A percentile compares a stretch with the other conserved stretches of the same genome.
phyloP scores from a whole-genome alignment of 2,888 invertebrate species.

The Pasiphila rectangulata region DNA sequence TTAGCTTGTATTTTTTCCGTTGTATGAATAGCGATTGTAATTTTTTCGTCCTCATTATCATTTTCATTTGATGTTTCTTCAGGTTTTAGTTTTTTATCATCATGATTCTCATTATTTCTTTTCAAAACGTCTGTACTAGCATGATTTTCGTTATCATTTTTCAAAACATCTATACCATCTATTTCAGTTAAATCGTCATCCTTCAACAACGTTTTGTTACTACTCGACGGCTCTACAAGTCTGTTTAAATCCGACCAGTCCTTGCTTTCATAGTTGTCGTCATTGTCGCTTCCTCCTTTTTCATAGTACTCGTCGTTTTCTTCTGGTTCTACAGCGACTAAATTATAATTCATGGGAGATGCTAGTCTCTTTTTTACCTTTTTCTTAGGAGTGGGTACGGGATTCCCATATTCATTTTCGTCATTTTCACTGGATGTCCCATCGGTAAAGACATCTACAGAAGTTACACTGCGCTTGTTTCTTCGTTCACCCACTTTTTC shows the following conservation, averaged over 20 bases:
- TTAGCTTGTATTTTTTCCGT: slow-evolving; percentile 9
- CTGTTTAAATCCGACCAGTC: slow-evolving; percentile 65
- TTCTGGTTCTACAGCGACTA: slow-evolving; percentile 61
- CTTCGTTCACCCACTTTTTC: slow-evolving; percentile 55
- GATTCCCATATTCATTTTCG: slow-evolving; percentile 64
- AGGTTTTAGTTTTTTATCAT: neutral
- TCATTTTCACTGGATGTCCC: slow-evolving; percentile 72
- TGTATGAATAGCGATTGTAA: neutral
- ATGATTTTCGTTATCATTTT: slow-evolving; percentile 27
- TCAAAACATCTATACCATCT: slow-evolving; percentile 62
- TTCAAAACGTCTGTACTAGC: slow-evolving; percentile 39
- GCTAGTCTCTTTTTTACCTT: slow-evolving; percentile 70
- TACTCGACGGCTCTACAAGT: slow-evolving; percentile 34
- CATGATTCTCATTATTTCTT: neutral
- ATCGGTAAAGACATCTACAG: slow-evolving; percentile 62
- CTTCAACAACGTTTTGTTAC: slow-evolving; percentile 26
- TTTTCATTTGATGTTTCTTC: neutral
- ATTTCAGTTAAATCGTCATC: slow-evolving; percentile 57
- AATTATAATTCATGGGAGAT: slow-evolving; percentile 56
- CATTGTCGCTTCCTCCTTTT: slow-evolving; percentile 56
- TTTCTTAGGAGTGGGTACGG: slow-evolving; percentile 49
- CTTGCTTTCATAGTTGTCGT: slow-evolving; percentile 66
- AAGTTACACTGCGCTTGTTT: slow-evolving; percentile 53
- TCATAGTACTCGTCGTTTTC: slow-evolving; percentile 57
- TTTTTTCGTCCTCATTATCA: neutral